Evolutionary conservation across 2,113 vertebrate genomes (phyloP).

Genomic region (Paracanthobrama guichenoti): DNA sequence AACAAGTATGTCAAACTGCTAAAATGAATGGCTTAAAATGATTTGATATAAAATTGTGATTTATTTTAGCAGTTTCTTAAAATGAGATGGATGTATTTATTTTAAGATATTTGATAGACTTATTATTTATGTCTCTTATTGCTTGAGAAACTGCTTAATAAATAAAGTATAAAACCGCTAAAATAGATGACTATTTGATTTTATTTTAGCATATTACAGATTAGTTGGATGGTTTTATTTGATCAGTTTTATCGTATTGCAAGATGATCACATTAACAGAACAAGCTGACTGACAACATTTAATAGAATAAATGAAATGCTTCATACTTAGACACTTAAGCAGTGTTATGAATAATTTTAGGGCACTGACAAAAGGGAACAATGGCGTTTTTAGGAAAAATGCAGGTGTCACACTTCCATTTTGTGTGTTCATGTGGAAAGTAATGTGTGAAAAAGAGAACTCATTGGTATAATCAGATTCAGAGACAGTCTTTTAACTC

Average conservation of each 20-base stretch:
- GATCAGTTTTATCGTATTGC: not conserved
- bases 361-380: not conserved
- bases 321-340: not conserved
- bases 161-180: not conserved
- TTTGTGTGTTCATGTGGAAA: slow-evolving; percentile 26
- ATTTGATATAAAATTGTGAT: not conserved
- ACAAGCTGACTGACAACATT: not conserved
- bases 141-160: too few relatives aligned
- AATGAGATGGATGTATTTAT: not conserved
- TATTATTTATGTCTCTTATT: not conserved
- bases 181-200: not conserved
- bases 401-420: not conserved
- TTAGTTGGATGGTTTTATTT: not conserved
- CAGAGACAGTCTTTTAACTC: not conserved
- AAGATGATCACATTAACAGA: not conserved
- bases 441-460: not conserved
- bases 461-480: slow-evolving; percentile 17
- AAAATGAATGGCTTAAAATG: too few relatives aligned
- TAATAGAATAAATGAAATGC: not conserved
- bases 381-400: slow-evolving; percentile 22
- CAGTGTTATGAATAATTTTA: not conserved
- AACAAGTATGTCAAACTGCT: too few relatives aligned
- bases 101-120: not conserved
- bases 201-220: not conserved
- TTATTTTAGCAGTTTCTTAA: not conserved